Evolutionary conservation across 2,888 invertebrate species (phyloP).

Genomic region (Acronicta alni): DNA sequence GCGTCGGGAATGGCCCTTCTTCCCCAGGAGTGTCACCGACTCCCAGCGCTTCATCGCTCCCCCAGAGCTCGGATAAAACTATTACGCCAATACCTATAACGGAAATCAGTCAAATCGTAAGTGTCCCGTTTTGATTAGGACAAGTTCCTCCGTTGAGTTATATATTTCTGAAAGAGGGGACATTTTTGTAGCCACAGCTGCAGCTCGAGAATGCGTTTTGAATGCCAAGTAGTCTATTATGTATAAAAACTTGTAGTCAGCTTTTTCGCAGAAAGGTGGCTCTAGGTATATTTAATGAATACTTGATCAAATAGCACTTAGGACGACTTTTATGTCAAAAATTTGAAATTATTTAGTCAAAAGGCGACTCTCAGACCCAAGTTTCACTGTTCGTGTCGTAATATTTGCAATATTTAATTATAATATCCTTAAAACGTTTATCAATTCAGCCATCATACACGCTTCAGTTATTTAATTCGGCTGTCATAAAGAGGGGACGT

Average conservation of each 20-base stretch:
- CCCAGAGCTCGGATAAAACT: slow-evolving; percentile 88
- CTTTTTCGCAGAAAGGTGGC: slow-evolving; percentile 62
- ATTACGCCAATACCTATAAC: slow-evolving; percentile 90
- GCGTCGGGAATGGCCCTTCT: slow-evolving; percentile 89
- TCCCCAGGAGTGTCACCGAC: slow-evolving; percentile 91
- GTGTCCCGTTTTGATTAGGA: slow-evolving; percentile 66
- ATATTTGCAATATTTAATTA: slow-evolving; percentile 42
- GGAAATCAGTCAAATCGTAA: slow-evolving; percentile 92
- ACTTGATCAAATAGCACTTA: slow-evolving; percentile 40
- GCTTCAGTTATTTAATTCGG: slow-evolving; percentile 44
- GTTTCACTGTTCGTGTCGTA: slow-evolving; percentile 7
- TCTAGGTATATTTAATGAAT: slow-evolving; percentile 57
- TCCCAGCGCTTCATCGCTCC: slow-evolving; percentile 88
- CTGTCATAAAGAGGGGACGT: slow-evolving; percentile 33
- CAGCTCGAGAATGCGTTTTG: slow-evolving; percentile 61
- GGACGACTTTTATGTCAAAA: slow-evolving; percentile 14
- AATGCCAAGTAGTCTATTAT: slow-evolving; percentile 71
- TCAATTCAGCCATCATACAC: slow-evolving; percentile 38
- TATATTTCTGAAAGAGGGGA: slow-evolving; percentile 46
- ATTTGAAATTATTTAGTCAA: slow-evolving; percentile 8
- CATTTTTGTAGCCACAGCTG: slow-evolving; percentile 58
- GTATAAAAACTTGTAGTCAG: slow-evolving; percentile 63
- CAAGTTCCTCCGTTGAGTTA: slow-evolving; percentile 33
- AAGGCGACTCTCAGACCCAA: no score
- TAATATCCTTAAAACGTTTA: slow-evolving; percentile 41